phyloP scores from a whole-genome alignment of 1,140 invertebrate genomes.

The Bombus waltoni region DNA sequence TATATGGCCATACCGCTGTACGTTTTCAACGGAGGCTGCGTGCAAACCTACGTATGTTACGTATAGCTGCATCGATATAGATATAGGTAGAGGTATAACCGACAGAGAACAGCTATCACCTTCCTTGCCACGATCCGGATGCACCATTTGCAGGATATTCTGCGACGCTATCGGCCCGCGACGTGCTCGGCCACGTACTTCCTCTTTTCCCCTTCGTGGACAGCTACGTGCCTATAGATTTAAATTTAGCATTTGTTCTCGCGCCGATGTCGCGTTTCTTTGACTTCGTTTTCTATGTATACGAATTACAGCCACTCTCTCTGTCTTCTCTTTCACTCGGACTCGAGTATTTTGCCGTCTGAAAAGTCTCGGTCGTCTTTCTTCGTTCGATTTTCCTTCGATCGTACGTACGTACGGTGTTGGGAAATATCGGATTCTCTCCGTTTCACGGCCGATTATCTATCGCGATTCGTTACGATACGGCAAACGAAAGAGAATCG shows the following conservation, averaged over 20 bases:
- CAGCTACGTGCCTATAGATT: slow-evolving; percentile 34
- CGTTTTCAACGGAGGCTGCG: background rate
- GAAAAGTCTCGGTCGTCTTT: background rate
- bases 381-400: no score
- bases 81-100: slow-evolving; percentile 4
- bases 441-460: no score
- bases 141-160: slow-evolving; percentile 64
- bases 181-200: slow-evolving; percentile 53
- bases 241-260: slow-evolving; percentile 1
- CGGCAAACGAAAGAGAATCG: no score
- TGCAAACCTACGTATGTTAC: background rate
- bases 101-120: slow-evolving; percentile 45
- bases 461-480: no score
- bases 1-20: no score
- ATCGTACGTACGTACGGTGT: no score
- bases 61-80: background rate
- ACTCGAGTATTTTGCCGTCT: background rate
- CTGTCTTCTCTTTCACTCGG: background rate
- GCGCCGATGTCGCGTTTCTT: background rate
- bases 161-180: slow-evolving; percentile 54
- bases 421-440: no score
- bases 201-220: slow-evolving; percentile 33
- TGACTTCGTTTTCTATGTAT: no score
- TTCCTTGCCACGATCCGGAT: slow-evolving; percentile 52
- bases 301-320: background rate